Conservation (phyloP, 1,140 invertebrate species). For the Cepaea nemoralis region DNA sequence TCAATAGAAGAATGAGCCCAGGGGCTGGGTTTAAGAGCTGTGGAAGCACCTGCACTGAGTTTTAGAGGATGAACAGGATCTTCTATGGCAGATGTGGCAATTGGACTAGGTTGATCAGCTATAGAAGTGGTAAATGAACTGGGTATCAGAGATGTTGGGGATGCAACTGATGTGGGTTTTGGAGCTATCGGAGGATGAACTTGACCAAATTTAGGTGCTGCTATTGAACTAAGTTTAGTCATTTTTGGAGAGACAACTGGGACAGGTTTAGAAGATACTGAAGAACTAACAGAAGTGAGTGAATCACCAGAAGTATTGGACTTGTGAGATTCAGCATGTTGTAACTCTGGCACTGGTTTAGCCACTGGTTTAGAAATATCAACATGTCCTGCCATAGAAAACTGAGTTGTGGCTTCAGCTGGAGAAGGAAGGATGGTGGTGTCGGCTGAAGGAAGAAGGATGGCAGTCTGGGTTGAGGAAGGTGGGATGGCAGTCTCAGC, state of each 20-base stretch:
- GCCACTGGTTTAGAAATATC: background rate
- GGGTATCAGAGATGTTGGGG: background rate
- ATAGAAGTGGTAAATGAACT: background rate
- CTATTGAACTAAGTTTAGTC: background rate
- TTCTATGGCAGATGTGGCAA: too few species aligned
- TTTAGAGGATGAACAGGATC: too few species aligned
- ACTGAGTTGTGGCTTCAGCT: too few species aligned
- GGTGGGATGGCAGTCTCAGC: background rate
- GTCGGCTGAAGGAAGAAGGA: too few species aligned
- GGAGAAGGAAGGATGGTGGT: background rate
- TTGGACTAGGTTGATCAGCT: background rate
- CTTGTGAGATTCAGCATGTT: background rate
- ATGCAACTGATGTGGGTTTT: background rate
- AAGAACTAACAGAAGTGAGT: background rate
- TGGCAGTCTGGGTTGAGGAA: too few species aligned
- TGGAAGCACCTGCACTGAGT: too few species aligned
- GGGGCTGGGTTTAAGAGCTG: background rate
- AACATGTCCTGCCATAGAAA: background rate
- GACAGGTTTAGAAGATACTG: background rate
- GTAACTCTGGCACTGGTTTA: background rate
- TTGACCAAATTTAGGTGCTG: background rate
- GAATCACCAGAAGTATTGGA: background rate
- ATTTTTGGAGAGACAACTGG: background rate
- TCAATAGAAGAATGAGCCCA: too few species aligned
- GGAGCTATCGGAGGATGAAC: background rate